Evolutionary conservation across 2,797 vertebrate genomes (phyloP).

Genomic region (Melanotaenia nigrans): DNA sequence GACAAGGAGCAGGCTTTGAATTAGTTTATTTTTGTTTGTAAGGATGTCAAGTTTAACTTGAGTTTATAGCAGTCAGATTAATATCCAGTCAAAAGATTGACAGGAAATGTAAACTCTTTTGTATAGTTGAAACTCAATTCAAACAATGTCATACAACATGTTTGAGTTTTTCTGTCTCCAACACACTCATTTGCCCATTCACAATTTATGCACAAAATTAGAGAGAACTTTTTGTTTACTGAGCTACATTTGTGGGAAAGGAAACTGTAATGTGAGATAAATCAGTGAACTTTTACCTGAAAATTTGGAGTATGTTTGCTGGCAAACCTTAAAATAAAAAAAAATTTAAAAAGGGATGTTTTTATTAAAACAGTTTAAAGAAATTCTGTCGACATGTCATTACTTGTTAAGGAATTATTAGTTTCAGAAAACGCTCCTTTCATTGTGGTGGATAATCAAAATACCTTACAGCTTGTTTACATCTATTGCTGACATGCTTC

Average conservation of each 20-base stretch:
- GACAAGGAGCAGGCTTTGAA: constrained; percentile 15
- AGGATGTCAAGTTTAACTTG: constrained; percentile 14
- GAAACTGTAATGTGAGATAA: background rate
- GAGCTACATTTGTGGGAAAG: constrained; percentile 1
- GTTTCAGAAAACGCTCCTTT: background rate
- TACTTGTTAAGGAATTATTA: background rate
- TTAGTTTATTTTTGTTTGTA: constrained; percentile 10
- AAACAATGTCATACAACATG: constrained; percentile 1
- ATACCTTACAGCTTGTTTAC: background rate
- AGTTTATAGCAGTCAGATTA: constrained; percentile 27
- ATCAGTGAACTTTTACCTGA: background rate
- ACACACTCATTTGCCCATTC: constrained; percentile 37
- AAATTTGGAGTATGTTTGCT: background rate
- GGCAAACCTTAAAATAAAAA: background rate
- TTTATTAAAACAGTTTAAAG: background rate
- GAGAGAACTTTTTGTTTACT: background rate
- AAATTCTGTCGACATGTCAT: background rate
- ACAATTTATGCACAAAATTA: constrained; percentile 40
- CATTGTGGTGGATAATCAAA: background rate
- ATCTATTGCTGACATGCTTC: background rate
- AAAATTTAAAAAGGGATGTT: background rate
- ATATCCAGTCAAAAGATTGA: constrained; percentile 8
- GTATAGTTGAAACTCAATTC: constrained; percentile 1
- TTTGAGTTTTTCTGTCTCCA: constrained; percentile 28
- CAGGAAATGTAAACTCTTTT: constrained; percentile 24